phyloP scores from a whole-genome alignment of 2,113 vertebrate species.

The Gymnarchus niloticus region DNA sequence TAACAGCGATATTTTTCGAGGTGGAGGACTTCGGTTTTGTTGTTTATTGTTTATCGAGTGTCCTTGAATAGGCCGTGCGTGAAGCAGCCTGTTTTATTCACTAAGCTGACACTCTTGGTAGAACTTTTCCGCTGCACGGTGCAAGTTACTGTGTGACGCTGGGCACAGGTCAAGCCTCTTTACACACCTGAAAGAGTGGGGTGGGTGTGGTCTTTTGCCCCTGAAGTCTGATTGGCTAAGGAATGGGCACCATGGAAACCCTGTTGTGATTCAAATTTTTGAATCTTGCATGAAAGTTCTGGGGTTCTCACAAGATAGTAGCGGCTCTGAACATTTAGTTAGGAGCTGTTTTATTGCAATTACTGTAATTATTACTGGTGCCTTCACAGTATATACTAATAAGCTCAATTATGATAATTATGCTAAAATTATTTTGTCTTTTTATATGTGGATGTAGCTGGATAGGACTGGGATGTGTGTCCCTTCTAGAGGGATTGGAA shows the following conservation, averaged over 20 bases:
- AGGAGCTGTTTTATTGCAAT: not conserved
- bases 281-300: conserved; percentile 13
- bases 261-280: conserved; percentile 61
- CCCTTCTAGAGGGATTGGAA: not conserved
- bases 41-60: not conserved
- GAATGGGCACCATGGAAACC: conserved; percentile 34
- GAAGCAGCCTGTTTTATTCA: not conserved
- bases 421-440: not conserved
- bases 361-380: not conserved
- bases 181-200: not conserved
- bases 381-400: not conserved
- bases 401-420: not conserved
- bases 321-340: not conserved
- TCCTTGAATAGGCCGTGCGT: not conserved
- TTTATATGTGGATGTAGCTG: not conserved
- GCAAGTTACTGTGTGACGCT: not conserved
- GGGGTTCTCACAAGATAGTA: not conserved
- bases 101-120: not conserved
- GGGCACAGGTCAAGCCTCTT: not conserved
- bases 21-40: not conserved
- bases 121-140: not conserved
- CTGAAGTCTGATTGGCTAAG: conserved; percentile 44
- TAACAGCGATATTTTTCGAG: not conserved
- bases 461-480: not conserved
- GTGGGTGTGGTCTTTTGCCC: conserved; percentile 14